Evolutionary conservation across 2,888 invertebrate genomes (phyloP).

Genomic region (Phalera bucephala): DNA sequence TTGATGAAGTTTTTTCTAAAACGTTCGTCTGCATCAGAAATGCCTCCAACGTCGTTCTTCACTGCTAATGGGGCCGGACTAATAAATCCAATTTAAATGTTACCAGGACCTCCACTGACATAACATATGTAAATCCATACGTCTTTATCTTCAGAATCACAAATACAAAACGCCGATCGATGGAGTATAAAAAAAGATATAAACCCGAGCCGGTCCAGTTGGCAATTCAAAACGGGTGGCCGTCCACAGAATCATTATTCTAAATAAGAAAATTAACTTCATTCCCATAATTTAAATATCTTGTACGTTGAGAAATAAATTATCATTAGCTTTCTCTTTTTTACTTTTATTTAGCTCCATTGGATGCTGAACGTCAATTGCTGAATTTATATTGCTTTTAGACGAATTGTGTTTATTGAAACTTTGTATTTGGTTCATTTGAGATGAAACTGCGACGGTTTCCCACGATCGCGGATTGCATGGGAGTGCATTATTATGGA

Average conservation of each 20-base stretch:
- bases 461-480: conserved; percentile 55
- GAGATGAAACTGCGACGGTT: conserved; percentile 45
- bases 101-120: conserved; percentile 72
- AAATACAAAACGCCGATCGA: conserved; percentile 69
- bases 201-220: conserved; percentile 64
- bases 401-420: conserved; percentile 68
- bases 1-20: conserved; percentile 8
- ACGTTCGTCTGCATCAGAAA: conserved; percentile 32
- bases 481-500: conserved; percentile 34
- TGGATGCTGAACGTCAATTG: conserved; percentile 64
- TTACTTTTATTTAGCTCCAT: conserved; percentile 49
- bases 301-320: conserved; percentile 28
- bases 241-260: conserved; percentile 73
- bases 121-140: conserved; percentile 82
- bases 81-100: conserved; percentile 82
- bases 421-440: conserved; percentile 36
- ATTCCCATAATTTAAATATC: conserved; percentile 81
- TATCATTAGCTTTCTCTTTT: conserved; percentile 27
- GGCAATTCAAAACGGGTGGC: conserved; percentile 75
- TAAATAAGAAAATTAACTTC: conserved; percentile 79
- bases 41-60: conserved; percentile 67
- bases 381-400: conserved; percentile 66
- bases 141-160: conserved; percentile 80
- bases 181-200: conserved; percentile 54
- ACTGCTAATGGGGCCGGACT: conserved; percentile 65